A percentile compares a stretch with the other conserved stretches of the same genome.
These are phyloP conservation scores for Venustaconcha ellipsiformis DNA, from an alignment of 1,140 invertebrate species.

Conservation along the genomic window DNA sequence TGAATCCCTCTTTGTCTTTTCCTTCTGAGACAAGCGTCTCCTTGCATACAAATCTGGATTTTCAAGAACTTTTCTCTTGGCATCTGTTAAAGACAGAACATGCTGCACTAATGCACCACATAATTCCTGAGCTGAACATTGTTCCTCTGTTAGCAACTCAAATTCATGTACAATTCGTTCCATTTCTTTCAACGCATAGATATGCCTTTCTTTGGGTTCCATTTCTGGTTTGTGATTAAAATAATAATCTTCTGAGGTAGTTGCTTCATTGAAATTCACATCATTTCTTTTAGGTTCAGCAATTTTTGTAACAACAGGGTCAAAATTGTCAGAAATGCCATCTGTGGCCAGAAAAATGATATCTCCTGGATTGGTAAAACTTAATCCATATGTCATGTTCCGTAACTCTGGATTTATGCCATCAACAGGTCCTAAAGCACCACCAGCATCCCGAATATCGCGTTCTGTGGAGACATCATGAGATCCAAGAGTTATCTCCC, in stretches of 20 bases:
- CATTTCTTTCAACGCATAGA: slow-evolving; percentile 69
- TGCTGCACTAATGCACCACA: slow-evolving; percentile 68
- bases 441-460: slow-evolving; percentile 92
- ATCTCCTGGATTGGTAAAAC: slow-evolving; percentile 84
- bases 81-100: slow-evolving; percentile 64
- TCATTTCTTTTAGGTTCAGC: slow-evolving; percentile 70
- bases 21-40: slow-evolving; percentile 58
- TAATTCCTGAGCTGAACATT: slow-evolving; percentile 67
- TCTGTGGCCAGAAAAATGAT: slow-evolving; percentile 92
- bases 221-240: slow-evolving; percentile 62
- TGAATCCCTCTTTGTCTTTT: slow-evolving; percentile 60
- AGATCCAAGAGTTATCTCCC: slow-evolving; percentile 80
- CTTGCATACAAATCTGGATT: slow-evolving; percentile 64
- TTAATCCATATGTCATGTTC: slow-evolving; percentile 91
- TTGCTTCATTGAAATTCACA: slow-evolving; percentile 13
- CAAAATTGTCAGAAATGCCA: slow-evolving; percentile 94
- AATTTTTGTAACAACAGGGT: slow-evolving; percentile 94
- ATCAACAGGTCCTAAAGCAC: slow-evolving; percentile 86
- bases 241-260: slow-evolving; percentile 36
- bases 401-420: slow-evolving; percentile 90
- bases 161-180: slow-evolving; percentile 67
- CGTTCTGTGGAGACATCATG: slow-evolving; percentile 90
- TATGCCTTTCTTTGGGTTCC: slow-evolving; percentile 66
- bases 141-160: slow-evolving; percentile 64
- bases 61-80: slow-evolving; percentile 66